Percentiles rank a stretch among this genome's conserved stretches.
Evolutionary conservation across 1,140 invertebrate species (phyloP).

Genomic region (Drosophila elegans): DNA sequence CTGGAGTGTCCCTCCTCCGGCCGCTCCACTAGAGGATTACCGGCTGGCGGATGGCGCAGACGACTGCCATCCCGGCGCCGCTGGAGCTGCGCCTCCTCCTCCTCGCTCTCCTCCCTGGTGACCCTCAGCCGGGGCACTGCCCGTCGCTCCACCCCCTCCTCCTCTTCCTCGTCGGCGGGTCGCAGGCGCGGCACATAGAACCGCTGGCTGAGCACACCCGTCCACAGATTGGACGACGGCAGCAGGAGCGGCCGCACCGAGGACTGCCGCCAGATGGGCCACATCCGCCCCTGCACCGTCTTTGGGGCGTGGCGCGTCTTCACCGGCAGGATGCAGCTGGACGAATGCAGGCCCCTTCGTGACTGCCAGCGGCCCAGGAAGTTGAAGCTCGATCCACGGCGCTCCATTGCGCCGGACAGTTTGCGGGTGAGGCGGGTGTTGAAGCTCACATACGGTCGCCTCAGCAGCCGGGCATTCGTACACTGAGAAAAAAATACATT

Average conservation of each 20-base stretch:
- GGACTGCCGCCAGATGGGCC: background rate
- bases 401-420: conserved; percentile 4
- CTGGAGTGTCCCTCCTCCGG: background rate
- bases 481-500: too few relatives aligned
- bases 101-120: conserved; percentile 1
- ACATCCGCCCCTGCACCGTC: background rate
- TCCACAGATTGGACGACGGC: conserved; percentile 19
- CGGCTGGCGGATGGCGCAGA: background rate
- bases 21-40: background rate
- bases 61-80: background rate
- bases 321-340: background rate
- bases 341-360: background rate
- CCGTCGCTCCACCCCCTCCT: background rate
- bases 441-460: conserved; percentile 4
- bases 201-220: conserved; percentile 13
- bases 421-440: conserved; percentile 7
- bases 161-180: background rate
- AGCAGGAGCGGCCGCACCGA: conserved; percentile 5
- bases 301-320: conserved; percentile 5
- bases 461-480: background rate
- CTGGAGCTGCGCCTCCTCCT: conserved; percentile 2
- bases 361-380: background rate
- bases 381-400: background rate
- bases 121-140: background rate
- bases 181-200: background rate